These are phyloP conservation scores for Anagyrus pseudococci DNA, from an alignment of 2,888 invertebrate genomes.

Conservation along the genomic window DNA sequence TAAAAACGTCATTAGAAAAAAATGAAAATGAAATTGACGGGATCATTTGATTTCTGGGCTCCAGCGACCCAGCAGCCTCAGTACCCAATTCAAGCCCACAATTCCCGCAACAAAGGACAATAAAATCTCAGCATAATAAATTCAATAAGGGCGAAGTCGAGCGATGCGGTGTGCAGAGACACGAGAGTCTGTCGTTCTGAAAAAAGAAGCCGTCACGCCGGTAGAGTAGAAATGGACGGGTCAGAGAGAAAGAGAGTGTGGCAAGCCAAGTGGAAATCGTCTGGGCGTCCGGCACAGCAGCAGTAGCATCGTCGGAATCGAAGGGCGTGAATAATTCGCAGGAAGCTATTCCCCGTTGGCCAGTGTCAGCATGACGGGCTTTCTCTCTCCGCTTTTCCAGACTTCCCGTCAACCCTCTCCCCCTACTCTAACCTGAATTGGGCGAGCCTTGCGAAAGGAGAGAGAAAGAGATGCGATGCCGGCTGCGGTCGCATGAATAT, in stretches of 20 bases:
- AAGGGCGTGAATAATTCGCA: conserved; percentile 34
- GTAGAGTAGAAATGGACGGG: background rate
- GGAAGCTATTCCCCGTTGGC: conserved; percentile 32
- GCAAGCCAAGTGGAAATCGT: no score
- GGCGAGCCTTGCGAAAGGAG: no score
- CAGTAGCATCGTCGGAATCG: background rate
- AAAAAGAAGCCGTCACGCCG: no score
- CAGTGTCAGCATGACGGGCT: background rate
- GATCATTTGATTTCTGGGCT: no score
- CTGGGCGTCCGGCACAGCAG: conserved; percentile 3
- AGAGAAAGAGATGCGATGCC: conserved; percentile 19
- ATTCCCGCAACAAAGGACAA: conserved; percentile 14
- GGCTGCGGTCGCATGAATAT: conserved; percentile 51
- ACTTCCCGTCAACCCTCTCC: conserved; percentile 10
- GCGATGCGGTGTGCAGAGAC: conserved; percentile 9
- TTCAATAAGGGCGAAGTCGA: conserved; percentile 22
- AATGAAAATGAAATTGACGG: no score
- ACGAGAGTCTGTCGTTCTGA: no score
- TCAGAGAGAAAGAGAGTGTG: background rate
- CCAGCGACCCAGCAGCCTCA: no score
- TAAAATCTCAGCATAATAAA: conserved; percentile 35
- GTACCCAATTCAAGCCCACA: no score
- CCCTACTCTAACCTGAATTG: background rate
- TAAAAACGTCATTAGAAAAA: no score
- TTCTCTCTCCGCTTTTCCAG: conserved; percentile 1